A percentile compares a stretch with the other conserved stretches of the same genome.
Evolutionary conservation across 2,113 vertebrate species (phyloP).

Genomic region (Rousettus leschenaultii): DNA sequence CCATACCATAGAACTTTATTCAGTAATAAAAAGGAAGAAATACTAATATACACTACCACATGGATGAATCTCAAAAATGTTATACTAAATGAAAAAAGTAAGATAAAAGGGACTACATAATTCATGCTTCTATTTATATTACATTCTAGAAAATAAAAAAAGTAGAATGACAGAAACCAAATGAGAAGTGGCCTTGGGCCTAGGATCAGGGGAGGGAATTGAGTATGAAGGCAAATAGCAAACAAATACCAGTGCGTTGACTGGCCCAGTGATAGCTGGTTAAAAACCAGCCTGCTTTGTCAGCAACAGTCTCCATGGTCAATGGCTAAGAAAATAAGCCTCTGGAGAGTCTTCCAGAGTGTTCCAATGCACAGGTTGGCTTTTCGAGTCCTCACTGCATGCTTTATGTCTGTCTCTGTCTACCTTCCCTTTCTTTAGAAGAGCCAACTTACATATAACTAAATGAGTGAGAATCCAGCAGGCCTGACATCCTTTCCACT

Average conservation of each 20-base stretch:
- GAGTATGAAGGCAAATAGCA: background rate
- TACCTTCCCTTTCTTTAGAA: slow-evolving; percentile 31
- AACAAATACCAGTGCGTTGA: background rate
- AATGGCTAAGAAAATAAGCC: background rate
- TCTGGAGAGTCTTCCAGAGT: background rate
- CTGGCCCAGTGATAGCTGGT: background rate
- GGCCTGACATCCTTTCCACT: background rate
- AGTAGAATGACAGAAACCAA: background rate
- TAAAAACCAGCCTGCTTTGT: background rate
- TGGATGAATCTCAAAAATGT: background rate
- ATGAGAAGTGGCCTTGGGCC: background rate
- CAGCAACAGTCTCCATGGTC: background rate
- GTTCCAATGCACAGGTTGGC: background rate
- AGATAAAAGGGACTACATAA: background rate
- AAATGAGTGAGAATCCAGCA: slow-evolving; percentile 39
- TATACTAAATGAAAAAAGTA: background rate
- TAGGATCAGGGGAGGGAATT: background rate
- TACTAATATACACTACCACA: background rate
- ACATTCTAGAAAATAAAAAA: background rate
- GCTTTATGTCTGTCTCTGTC: background rate
- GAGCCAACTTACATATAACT: slow-evolving; percentile 10
- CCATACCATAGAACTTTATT: background rate
- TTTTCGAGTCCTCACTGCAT: background rate
- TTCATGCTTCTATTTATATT: background rate
- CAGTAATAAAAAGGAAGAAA: background rate